These are phyloP conservation scores for Caranx ignobilis DNA, from an alignment of 2,113 vertebrate species.

Conservation along the genomic window DNA sequence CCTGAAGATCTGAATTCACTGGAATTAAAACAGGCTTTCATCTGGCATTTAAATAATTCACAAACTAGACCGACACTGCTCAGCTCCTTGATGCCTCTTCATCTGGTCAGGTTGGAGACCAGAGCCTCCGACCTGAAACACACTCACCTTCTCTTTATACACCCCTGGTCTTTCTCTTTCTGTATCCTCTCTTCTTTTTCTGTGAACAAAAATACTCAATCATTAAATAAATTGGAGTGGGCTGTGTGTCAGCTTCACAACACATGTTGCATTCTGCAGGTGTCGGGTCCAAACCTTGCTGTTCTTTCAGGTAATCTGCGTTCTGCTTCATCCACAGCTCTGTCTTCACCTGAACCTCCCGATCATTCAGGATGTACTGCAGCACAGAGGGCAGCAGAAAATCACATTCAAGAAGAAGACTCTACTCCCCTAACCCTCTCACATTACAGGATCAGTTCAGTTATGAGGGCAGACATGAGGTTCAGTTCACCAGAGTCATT, in stretches of 20 bases:
- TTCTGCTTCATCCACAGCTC: conserved; percentile 98
- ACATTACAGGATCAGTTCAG: conserved; percentile 2
- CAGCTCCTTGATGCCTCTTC: too few species aligned
- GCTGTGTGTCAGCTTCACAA: too few species aligned
- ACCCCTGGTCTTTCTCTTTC: conserved; percentile 96
- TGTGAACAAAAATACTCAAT: conserved; percentile 73
- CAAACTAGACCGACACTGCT: too few species aligned
- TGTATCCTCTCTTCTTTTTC: conserved; percentile 95
- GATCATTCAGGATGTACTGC: conserved; percentile 95
- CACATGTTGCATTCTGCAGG: too few species aligned
- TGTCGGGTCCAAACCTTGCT: conserved; percentile 85
- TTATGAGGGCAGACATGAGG: background rate
- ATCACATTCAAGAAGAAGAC: background rate
- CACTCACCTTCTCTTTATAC: conserved; percentile 95
- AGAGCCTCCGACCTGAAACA: background rate
- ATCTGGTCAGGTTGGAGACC: too few species aligned
- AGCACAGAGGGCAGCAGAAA: conserved; percentile 1
- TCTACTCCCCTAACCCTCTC: conserved; percentile 9
- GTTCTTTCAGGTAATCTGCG: conserved; percentile 94
- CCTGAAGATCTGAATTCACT: too few species aligned
- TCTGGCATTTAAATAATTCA: too few species aligned
- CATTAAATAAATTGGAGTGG: background rate
- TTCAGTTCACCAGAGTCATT: background rate
- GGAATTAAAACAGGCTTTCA: too few species aligned
- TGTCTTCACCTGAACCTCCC: conserved; percentile 93